A percentile compares a stretch with the other conserved stretches of the same genome.
Evolutionary conservation across 2,113 vertebrate species (phyloP).

Genomic region (Xiphorhynchus elegans): DNA sequence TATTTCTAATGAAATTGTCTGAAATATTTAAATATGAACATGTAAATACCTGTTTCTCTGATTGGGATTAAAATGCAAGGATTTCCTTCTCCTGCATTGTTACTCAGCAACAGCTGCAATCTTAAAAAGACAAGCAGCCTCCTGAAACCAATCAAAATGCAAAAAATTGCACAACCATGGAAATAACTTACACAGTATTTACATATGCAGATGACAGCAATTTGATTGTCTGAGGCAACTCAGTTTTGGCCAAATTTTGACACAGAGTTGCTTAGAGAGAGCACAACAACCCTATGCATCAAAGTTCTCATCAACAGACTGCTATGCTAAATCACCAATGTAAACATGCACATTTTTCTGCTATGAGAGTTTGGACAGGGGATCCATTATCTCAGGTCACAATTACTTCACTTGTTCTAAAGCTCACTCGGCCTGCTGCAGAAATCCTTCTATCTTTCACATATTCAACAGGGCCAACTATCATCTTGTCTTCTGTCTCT

Average conservation of each 20-base stretch:
- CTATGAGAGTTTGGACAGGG: neutral
- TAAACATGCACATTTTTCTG: neutral
- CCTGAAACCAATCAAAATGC: conserved; percentile 20
- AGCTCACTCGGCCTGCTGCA: neutral
- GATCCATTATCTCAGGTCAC: neutral
- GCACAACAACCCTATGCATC: neutral
- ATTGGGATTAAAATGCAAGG: neutral
- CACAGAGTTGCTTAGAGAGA: neutral
- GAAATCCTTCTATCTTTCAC: neutral
- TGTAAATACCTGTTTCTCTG: neutral
- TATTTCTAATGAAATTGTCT: neutral
- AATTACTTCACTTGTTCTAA: neutral
- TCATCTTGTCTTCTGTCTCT: neutral
- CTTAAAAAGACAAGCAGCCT: neutral
- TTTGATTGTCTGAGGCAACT: neutral
- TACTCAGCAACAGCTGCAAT: conserved; percentile 37
- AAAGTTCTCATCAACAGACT: neutral
- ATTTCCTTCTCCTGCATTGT: neutral
- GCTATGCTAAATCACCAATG: neutral
- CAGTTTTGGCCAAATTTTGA: neutral
- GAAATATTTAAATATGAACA: neutral
- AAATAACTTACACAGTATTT: neutral
- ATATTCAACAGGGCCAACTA: neutral
- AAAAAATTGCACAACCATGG: neutral
- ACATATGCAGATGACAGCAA: neutral